Evolutionary conservation across 92 coral and sea anemone species (phyloP), one percentile per base, ranked within the genome.

Genomic region (Paramuricea clavata): DNA sequence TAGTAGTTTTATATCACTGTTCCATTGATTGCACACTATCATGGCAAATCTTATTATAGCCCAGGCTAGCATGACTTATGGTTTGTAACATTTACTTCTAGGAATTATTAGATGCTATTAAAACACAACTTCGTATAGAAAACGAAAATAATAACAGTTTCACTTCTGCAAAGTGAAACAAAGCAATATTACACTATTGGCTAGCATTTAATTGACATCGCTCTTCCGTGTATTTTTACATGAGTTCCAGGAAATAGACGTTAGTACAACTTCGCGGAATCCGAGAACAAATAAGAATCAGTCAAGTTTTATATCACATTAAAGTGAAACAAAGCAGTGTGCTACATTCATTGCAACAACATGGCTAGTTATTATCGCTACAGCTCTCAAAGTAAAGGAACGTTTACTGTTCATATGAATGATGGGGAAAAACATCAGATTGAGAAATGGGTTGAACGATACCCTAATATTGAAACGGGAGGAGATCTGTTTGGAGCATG

Each of bases 401-500:
- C 34, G 17, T 93, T 93, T 75, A 62, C 83, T 30, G 96, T 93
- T 16, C 25, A 81, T 60, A 86, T 93, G 23, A 85, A 93, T 28
- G 96, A 93, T 59, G 89, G 85, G 35, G 96, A 91, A 26, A 81
- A 27, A 72, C 74, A 85, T 67, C 87, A 93, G 83, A 88, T 93
- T 13, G 69, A 93, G 34, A 80, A 92, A 50, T 88, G 93, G 93
- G 93, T 93, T 33, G 41, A 85, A 26, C 85, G 23, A 78, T 86
- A 82, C 22, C 82, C 49, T 12, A 41, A 90, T 54, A 90, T 87
- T 32, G 97, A 95, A 81, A 95, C 95, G 17, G 98, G 98, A 12
- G 98, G 98, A 12, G 98, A 94, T 81, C 79, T 94, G 89, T 94
- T 94, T 78, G 98, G 98, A 67, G 64, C 92, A 74, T 95, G 97